phyloP scores from a whole-genome alignment of 2,113 vertebrate genomes.

The Thomomys bottae region DNA sequence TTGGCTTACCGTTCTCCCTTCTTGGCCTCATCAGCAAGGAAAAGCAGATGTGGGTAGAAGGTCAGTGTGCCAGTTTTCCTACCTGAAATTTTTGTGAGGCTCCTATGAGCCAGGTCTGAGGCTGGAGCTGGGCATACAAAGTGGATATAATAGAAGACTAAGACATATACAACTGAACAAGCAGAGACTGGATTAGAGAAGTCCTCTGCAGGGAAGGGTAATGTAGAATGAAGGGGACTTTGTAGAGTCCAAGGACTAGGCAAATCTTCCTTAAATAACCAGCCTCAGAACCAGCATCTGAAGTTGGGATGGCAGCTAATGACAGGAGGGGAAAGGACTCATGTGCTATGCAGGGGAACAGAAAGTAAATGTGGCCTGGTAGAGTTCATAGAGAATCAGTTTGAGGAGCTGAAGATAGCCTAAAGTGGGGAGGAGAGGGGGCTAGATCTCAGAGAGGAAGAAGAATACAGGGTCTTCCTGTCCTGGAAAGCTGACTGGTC shows the following conservation, averaged over 20 bases:
- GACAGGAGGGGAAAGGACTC: not conserved
- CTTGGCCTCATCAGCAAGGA: fast-evolving
- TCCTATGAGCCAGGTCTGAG: not conserved
- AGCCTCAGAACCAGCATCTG: not conserved
- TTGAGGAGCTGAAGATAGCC: not conserved
- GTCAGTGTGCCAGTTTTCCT: not conserved
- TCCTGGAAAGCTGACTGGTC: not conserved
- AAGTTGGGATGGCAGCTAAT: not conserved
- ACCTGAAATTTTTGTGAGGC: not conserved
- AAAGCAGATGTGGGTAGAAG: not conserved
- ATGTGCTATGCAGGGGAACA: not conserved
- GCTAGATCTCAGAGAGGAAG: not conserved
- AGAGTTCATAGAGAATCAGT: not conserved
- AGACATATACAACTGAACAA: not conserved
- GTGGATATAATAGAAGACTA: not conserved
- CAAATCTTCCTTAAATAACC: not conserved
- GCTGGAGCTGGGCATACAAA: not conserved
- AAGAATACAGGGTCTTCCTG: not conserved
- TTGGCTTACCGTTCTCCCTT: not conserved
- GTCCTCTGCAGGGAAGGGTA: not conserved
- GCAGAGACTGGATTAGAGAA: not conserved
- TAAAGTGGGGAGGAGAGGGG: fast-evolving
- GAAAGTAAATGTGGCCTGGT: fast-evolving
- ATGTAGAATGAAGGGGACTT: not conserved
- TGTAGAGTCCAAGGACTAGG: not conserved